Evolutionary conservation across 2,113 vertebrate species (phyloP), one percentile per base, ranked within the genome.

Genomic region (Rhinichthys klamathensis): DNA sequence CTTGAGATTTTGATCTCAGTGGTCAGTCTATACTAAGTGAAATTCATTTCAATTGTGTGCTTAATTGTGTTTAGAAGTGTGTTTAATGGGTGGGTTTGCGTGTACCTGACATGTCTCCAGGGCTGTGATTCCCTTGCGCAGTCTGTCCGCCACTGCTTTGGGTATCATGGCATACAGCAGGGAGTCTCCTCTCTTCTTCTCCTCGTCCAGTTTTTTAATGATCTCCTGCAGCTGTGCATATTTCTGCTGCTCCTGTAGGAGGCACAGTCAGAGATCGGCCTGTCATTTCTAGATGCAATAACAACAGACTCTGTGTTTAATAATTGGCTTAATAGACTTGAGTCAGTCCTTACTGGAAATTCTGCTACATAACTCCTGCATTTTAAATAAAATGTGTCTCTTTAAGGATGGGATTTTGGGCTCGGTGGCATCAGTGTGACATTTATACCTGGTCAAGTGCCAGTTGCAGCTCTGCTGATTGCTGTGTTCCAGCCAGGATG

Each of bases 121-220:
- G 0, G 93, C 93, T 0, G 93, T 93, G 87, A 95, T 93, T 41
- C 94, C 92, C 85, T 95, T 95, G 83, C 94, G 85, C 25, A 95
- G 92, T 35, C 89, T 90, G 89, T 95, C 94, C 11, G 94, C 94
- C 85, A 93, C 91, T 21, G 93, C 92, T 91, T 94, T 94, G 18
- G 92, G 91, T 81, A 95, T 95, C 95, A 95, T 94, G 87, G 93
- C 93, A 5, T 94, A 95, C 44, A 95, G 90, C 84, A 95, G 87
- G 4, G 93, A 94, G 84, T 95, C 93, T 0, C 92, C 75, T 80
- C 93, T 92, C 81, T 94, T 95, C 91, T 94, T 94, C 91, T 95
- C 93, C 60, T 95, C 90, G 3, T 94, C 94, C 90, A 94, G 89
- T 84, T 94, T 95, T 84, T 94, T 94, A 84, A 95, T 93, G 85